These are phyloP conservation scores for Poliocrania exsul DNA, from an alignment of 2,797 vertebrate genomes.

Conservation along the genomic window DNA sequence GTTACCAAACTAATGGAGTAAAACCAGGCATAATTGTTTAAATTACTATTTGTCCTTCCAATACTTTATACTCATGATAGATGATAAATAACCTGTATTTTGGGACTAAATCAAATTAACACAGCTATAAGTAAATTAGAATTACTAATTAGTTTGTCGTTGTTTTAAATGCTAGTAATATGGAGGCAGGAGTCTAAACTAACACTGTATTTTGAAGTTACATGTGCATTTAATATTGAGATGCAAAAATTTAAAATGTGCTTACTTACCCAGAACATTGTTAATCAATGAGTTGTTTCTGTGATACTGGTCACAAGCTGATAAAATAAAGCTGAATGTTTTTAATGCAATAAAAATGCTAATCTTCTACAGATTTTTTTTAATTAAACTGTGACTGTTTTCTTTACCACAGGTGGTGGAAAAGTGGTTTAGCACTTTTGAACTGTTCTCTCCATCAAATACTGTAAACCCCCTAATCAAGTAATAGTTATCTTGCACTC, in stretches of 20 bases:
- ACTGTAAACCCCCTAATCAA: constrained; percentile 5
- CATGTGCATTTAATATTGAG: background rate
- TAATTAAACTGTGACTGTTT: background rate
- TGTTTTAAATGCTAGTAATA: constrained; percentile 66
- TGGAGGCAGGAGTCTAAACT: background rate
- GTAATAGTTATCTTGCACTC: background rate
- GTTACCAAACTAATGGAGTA: background rate
- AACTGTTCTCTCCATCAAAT: background rate
- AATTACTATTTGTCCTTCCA: background rate
- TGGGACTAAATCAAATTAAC: constrained; percentile 77
- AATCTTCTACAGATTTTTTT: background rate
- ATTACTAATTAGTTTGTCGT: constrained; percentile 72
- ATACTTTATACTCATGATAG: background rate
- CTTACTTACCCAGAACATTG: background rate
- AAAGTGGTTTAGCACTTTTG: constrained; percentile 23
- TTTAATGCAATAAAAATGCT: background rate
- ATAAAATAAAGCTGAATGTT: background rate
- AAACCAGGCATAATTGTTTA: constrained; percentile 14
- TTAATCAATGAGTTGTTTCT: background rate
- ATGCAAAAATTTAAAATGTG: background rate
- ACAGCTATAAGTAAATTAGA: constrained; percentile 73
- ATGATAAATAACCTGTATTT: constrained; percentile 6
- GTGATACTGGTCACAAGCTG: background rate
- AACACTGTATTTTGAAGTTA: background rate
- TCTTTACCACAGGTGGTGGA: constrained; percentile 21